phyloP scores from a whole-genome alignment of 2,888 invertebrate genomes.

The Erynnis tages region DNA sequence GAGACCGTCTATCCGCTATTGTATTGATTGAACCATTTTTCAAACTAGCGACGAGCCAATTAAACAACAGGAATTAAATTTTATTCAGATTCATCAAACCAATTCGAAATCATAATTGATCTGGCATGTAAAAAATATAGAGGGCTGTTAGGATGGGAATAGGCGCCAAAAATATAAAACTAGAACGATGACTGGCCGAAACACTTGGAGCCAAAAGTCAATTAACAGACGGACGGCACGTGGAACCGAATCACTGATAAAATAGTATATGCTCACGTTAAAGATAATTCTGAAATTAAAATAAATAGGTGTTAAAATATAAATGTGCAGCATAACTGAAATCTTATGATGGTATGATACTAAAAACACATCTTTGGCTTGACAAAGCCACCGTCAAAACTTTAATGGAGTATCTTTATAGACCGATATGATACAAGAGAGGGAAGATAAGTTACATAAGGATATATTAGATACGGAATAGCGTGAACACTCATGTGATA shows the following conservation, averaged over 20 bases:
- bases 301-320: too few species aligned
- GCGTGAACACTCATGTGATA: too few species aligned
- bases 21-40: slow-evolving; percentile 71
- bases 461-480: too few species aligned
- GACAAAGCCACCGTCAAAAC: too few species aligned
- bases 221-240: slow-evolving; percentile 69
- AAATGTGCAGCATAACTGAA: too few species aligned
- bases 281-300: too few species aligned
- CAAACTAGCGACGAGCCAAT: slow-evolving; percentile 74
- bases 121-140: slow-evolving; percentile 76
- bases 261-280: slow-evolving; percentile 40
- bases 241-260: slow-evolving; percentile 56
- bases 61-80: slow-evolving; percentile 78
- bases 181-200: slow-evolving; percentile 77
- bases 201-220: slow-evolving; percentile 72
- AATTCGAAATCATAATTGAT: slow-evolving; percentile 80
- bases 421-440: too few species aligned
- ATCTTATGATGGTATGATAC: too few species aligned
- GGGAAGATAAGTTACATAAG: too few species aligned
- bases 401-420: too few species aligned
- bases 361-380: too few species aligned
- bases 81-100: slow-evolving; percentile 80
- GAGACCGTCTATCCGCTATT: slow-evolving; percentile 45
- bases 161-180: slow-evolving; percentile 79
- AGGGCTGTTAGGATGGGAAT: slow-evolving; percentile 74